Evolutionary conservation across 1,140 invertebrate species (phyloP), one percentile per base, ranked within the genome.

Genomic region (Ptiloglossa arizonensis): DNA sequence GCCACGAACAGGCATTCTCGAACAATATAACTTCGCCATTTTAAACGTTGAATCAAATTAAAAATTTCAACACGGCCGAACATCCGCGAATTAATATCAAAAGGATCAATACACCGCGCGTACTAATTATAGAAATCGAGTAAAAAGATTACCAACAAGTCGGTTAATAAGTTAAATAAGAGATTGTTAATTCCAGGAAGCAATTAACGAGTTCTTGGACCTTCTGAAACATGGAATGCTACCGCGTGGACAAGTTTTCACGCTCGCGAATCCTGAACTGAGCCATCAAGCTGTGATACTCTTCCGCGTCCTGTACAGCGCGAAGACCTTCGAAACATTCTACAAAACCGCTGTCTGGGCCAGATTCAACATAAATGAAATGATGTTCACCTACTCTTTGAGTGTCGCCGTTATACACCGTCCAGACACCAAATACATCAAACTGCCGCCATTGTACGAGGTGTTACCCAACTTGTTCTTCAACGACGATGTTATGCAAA

Each of bases 371-470:
- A 91, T 95, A 80, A 96, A 96, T 90, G 93, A 93, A 38, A 93
- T 94, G 52, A 93, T 95, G 89, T 96, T 95, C 89, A 85, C 94
- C 15, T 95, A 95, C 67, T 93, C 94, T 9, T 89, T 95, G 48
- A 93, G 91, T 54, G 92, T 93, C 4, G 94, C 95, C 46, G 90
- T 95, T 13, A 89, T 94, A 75, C 95, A 95, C 87, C 92, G 95
- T 35, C 83, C 90, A 19, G 95, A 95, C 87, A 94, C 93, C 87
- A 91, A 91, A 52, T 93, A 94, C 73, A 92, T 96, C 64, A 90
- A 92, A 50, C 75, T 96, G 0, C 95, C 95, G 11, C 94, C 95
- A 22, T 93, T 94, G 44, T 95, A 95, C 86, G 95, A 96, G 88
- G 92, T 95, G 75, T 93, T 94, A 86, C 95, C 95, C 9, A 92